A percentile compares a stretch with the other conserved stretches of the same genome.
phyloP scores from a whole-genome alignment of 2,888 invertebrate genomes.

The Odontothrips loti region DNA sequence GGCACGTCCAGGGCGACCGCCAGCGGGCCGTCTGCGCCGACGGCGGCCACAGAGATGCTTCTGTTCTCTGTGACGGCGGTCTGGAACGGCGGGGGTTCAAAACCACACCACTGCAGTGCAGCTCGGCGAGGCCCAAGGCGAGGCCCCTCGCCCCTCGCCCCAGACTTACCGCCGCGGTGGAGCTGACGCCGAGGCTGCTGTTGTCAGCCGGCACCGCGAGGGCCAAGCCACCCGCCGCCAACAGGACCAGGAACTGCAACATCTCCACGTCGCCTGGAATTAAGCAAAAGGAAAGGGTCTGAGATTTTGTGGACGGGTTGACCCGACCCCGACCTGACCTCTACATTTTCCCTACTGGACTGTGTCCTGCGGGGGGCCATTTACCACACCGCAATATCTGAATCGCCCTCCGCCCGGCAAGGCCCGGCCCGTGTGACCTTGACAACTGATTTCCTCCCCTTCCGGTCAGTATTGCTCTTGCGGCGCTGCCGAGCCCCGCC shows the following conservation, averaged over 20 bases:
- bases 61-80: neutral
- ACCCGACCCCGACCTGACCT: neutral
- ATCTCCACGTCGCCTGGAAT: too few relatives aligned
- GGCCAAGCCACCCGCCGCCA: too few relatives aligned
- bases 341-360: neutral
- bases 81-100: neutral
- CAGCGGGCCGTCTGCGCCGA: neutral
- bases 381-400: neutral
- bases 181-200: neutral
- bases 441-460: neutral
- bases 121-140: neutral
- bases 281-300: too few relatives aligned
- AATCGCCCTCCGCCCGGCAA: neutral
- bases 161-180: neutral
- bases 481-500: too few relatives aligned
- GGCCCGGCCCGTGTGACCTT: neutral
- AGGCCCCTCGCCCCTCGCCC: neutral
- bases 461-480: neutral
- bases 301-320: neutral
- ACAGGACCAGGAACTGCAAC: too few relatives aligned
- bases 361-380: neutral
- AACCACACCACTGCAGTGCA: neutral
- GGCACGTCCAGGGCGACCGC: neutral
- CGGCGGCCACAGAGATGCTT: neutral
- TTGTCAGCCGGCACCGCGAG: neutral